Evolutionary conservation across 2,888 invertebrate genomes (phyloP).

Genomic region (Iphiclides podalirius): DNA sequence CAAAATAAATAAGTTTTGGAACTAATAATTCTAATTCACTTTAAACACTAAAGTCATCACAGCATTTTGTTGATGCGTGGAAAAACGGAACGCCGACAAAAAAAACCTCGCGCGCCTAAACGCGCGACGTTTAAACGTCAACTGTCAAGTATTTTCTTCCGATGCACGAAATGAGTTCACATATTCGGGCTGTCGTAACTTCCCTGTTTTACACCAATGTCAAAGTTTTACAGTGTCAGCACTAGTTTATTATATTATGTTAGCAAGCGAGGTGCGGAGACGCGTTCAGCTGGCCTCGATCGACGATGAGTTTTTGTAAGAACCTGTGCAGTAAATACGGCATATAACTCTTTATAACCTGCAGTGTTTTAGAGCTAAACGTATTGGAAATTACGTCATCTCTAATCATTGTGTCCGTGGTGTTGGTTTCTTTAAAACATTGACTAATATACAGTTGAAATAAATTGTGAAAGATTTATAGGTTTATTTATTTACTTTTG

Average conservation of each 20-base stretch:
- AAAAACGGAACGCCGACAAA: conserved; percentile 12
- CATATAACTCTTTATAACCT: conserved; percentile 10
- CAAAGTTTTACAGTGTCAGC: conserved; percentile 35
- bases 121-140: conserved; percentile 40
- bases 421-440: neutral
- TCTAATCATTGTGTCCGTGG: conserved; percentile 11
- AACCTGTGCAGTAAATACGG: neutral
- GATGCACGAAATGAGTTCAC: conserved; percentile 33
- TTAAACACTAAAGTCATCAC: conserved; percentile 23
- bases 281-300: conserved; percentile 18
- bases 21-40: conserved; percentile 17
- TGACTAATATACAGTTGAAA: neutral
- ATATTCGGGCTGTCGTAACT: conserved; percentile 24
- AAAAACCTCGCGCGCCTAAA: conserved; percentile 33
- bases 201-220: conserved; percentile 35
- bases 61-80: conserved; percentile 8
- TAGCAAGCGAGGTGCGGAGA: too few relatives aligned
- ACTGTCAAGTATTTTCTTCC: conserved; percentile 37
- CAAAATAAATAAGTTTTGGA: conserved; percentile 5
- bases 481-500: too few relatives aligned
- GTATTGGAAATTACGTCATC: conserved; percentile 13
- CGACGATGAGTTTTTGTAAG: conserved; percentile 7
- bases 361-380: conserved; percentile 13
- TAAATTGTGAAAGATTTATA: neutral
- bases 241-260: conserved; percentile 18